Evolutionary conservation across 2,113 vertebrate species (phyloP), one percentile per base, ranked within the genome.

Genomic region (Propithecus coquereli): DNA sequence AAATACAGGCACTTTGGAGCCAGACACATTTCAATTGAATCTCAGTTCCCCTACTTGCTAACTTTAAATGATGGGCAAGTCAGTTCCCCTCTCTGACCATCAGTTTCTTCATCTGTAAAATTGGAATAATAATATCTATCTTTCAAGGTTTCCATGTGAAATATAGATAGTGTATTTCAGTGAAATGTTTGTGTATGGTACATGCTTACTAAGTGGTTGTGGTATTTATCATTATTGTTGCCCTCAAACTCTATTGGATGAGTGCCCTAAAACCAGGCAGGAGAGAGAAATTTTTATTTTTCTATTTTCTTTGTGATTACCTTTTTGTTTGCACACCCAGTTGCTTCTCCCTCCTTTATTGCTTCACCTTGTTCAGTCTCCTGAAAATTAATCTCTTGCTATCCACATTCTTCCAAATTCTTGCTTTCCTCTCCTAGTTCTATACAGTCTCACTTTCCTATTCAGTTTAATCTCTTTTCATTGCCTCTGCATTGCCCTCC

Each of bases 61-160:
- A 65, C 32, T 87, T 52, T 95, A 70, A 95, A 77, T 87, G 54
- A 70, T 83, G 5, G 4, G 30, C n/a, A 54, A 87, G 14, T 83
- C 76, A 91, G 37, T 70, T 90, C 5, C 57, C 37, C 6, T 40
- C 70, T 91, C 45, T 94, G 61, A 93, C 20, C 83, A 79, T 68
- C 73, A 81, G 7, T 93, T 95, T 93, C 54, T 80, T 92, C 66
- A 91, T 59, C 10, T 87, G 45, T 34, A 66, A n/a, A 13, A 52
- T 66, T 88, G 65, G 27, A 84, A 61, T 57, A 87, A 70, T 87
- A 76, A 83, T 65, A 63, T 4, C 8, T 83, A 2, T 63, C 70
- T 92, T 45, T 83, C 40, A 61, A 54, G 27, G 17, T 94, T 96
- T 84, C 79, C 61, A 79, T 71, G 45, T 71, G 63, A 94, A 84